Evolutionary conservation across 2,113 vertebrate species (phyloP).

Genomic region (Meriones unguiculatus): DNA sequence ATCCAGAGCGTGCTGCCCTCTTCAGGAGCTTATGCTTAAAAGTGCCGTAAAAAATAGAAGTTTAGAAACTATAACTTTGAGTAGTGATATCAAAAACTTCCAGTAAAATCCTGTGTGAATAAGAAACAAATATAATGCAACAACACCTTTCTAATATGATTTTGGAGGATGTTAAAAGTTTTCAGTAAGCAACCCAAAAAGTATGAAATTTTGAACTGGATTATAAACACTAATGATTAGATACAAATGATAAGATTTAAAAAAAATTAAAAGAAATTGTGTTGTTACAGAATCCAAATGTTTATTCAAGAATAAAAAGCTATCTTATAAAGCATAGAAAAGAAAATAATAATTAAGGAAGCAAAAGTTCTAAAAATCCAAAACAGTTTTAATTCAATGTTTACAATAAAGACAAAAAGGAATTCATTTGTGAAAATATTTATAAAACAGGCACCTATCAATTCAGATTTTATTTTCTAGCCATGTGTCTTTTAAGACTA

Average conservation of each 20-base stretch:
- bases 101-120: background rate
- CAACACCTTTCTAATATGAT: slow-evolving; percentile 3
- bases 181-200: slow-evolving; percentile 33
- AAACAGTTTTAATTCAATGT: background rate
- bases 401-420: background rate
- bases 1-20: slow-evolving; percentile 93
- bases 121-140: background rate
- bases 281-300: slow-evolving; percentile 33
- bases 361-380: background rate
- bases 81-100: background rate
- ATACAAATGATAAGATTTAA: slow-evolving; percentile 20
- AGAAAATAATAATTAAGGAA: background rate
- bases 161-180: background rate
- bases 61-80: slow-evolving; percentile 74
- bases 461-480: slow-evolving; percentile 29
- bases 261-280: background rate
- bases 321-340: background rate
- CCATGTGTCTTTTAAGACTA: background rate
- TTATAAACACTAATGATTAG: slow-evolving; percentile 47
- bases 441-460: background rate
- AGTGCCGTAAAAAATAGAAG: slow-evolving; percentile 77
- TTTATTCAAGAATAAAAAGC: slow-evolving; percentile 38
- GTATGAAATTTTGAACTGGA: slow-evolving; percentile 14
- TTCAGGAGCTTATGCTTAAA: slow-evolving; percentile 87
- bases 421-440: slow-evolving; percentile 21